These are phyloP conservation scores for Spheniscus humboldti DNA, from an alignment of 2,797 vertebrate species.

Conservation along the genomic window DNA sequence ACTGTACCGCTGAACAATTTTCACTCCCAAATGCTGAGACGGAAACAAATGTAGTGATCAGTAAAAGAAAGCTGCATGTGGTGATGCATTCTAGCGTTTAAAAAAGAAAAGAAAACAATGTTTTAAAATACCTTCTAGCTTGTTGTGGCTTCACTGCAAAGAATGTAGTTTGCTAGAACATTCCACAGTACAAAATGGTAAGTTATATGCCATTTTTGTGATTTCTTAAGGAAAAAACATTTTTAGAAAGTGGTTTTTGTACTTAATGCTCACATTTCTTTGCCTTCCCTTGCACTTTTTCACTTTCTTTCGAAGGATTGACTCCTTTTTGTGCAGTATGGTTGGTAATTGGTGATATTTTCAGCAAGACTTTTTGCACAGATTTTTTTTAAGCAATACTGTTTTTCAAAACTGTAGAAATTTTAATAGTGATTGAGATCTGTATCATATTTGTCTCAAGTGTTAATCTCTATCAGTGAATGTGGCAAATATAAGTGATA, in stretches of 20 bases:
- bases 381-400: background rate
- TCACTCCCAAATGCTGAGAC: accelerated
- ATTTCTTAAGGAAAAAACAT: background rate
- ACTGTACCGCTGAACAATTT: background rate
- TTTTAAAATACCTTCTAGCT: background rate
- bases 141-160: background rate
- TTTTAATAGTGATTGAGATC: slow-evolving; percentile 15
- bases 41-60: background rate
- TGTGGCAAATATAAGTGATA: background rate
- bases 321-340: background rate
- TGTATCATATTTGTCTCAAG: background rate
- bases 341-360: background rate
- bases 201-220: background rate
- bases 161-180: background rate
- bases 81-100: background rate
- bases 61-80: background rate
- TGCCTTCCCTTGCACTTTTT: background rate
- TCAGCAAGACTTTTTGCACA: background rate
- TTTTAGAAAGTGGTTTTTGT: background rate
- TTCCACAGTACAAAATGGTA: background rate
- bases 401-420: background rate
- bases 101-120: background rate
- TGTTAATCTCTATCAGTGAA: slow-evolving; percentile 31
- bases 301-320: background rate
- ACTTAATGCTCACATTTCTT: background rate